Conservation (phyloP, 1,140 invertebrate genomes). For the Platyura marginata region DNA sequence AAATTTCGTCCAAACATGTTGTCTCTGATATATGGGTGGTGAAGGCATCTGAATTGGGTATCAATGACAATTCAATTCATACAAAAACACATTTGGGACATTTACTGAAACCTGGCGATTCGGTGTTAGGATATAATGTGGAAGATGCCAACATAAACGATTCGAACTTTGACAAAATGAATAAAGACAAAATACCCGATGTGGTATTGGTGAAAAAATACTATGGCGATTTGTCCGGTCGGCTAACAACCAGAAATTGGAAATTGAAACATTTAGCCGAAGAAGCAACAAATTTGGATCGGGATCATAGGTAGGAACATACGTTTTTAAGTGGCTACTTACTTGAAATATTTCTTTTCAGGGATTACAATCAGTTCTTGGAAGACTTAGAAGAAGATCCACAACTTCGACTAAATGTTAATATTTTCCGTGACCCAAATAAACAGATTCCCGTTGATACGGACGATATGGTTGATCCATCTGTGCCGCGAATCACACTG, state of each 20-base stretch:
- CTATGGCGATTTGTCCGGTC: conserved; percentile 52
- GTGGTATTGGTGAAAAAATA: conserved; percentile 87
- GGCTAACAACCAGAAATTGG: conserved; percentile 69
- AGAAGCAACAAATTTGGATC: conserved; percentile 43
- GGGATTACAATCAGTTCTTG: conserved; percentile 89
- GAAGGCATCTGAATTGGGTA: conserved; percentile 70
- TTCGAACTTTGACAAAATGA: conserved; percentile 65
- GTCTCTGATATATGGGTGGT: conserved; percentile 90
- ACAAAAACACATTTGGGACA: conserved; percentile 88
- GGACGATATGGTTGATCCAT: conserved; percentile 44
- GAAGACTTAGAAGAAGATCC: conserved; percentile 95
- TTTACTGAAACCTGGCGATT: conserved; percentile 82
- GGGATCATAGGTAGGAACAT: conserved; percentile 47
- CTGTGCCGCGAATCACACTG: conserved; percentile 67
- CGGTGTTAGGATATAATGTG: conserved; percentile 82
- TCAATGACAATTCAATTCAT: conserved; percentile 65
- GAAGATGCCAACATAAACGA: conserved; percentile 83
- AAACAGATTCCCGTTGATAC: conserved; percentile 44
- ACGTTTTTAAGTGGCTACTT: not conserved
- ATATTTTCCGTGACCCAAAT: conserved; percentile 70
- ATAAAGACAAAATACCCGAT: conserved; percentile 58
- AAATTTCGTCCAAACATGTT: conserved; percentile 70
- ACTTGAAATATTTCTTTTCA: conserved; percentile 22
- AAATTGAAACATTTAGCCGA: conserved; percentile 73
- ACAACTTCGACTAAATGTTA: conserved; percentile 71